These are phyloP conservation scores for Leptinotarsa rubiginosa DNA, from an alignment of 2,888 invertebrate genomes.

Conservation along the genomic window DNA sequence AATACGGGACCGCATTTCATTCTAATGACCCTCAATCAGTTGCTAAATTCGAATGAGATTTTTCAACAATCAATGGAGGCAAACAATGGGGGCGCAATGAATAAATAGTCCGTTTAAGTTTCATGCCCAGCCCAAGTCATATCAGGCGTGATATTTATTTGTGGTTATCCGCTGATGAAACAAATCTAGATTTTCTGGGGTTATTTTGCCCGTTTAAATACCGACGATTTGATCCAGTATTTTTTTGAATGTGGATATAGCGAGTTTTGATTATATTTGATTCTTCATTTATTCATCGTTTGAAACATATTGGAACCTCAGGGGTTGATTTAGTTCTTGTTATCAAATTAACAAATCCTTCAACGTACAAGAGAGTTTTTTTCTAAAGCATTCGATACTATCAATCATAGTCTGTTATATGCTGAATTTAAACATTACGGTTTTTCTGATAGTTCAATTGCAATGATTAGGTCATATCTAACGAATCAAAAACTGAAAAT, in stretches of 20 bases:
- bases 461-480: too few relatives aligned
- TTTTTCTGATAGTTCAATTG: too few relatives aligned
- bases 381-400: too few relatives aligned
- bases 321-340: too few relatives aligned
- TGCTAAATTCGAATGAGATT: slow-evolving; percentile 40
- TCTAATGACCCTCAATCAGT: slow-evolving; percentile 34
- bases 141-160: slow-evolving; percentile 37
- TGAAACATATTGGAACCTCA: too few relatives aligned
- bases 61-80: slow-evolving; percentile 38
- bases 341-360: too few relatives aligned
- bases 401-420: too few relatives aligned
- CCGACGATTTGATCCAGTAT: not conserved
- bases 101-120: slow-evolving; percentile 30
- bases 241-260: not conserved
- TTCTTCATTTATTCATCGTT: not conserved
- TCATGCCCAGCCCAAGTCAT: slow-evolving; percentile 34
- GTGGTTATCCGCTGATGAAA: slow-evolving; percentile 32
- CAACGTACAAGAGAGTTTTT: too few relatives aligned
- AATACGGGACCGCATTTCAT: slow-evolving; percentile 31
- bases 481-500: too few relatives aligned
- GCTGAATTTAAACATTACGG: too few relatives aligned
- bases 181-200: slow-evolving; percentile 6
- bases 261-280: not conserved
- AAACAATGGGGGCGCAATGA: slow-evolving; percentile 39
- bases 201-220: not conserved